Evolutionary conservation across 2,113 vertebrate genomes (phyloP).

Genomic region (Eretmochelys imbricata): DNA sequence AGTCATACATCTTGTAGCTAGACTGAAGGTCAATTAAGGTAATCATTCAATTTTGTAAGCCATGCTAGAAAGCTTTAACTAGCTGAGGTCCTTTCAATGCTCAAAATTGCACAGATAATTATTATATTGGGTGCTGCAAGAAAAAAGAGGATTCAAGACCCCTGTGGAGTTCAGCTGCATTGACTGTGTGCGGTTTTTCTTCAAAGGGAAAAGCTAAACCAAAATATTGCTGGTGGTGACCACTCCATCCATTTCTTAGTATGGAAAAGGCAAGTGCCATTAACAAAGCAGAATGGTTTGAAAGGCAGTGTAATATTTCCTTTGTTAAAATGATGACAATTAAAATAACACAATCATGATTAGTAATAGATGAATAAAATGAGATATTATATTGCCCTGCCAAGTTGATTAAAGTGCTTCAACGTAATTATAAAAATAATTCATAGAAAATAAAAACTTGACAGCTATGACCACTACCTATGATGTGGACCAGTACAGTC

Average conservation of each 20-base stretch:
- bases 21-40: conserved; percentile 56
- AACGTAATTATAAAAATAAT: background rate
- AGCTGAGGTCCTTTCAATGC: conserved; percentile 12
- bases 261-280: background rate
- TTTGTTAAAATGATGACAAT: background rate
- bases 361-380: background rate
- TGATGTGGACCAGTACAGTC: background rate
- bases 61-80: conserved; percentile 38
- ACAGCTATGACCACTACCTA: background rate
- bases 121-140: background rate
- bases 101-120: background rate
- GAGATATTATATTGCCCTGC: background rate
- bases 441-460: background rate
- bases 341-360: background rate
- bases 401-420: background rate
- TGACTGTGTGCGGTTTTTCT: conserved; percentile 7
- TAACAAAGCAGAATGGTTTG: conserved; percentile 46
- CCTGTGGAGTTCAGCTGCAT: background rate
- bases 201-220: background rate
- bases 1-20: conserved; percentile 63
- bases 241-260: background rate
- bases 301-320: background rate
- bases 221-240: conserved; percentile 25
- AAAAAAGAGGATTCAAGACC: background rate
- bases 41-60: conserved; percentile 53